Percentiles rank a stretch among this genome's conserved stretches.
These are phyloP conservation scores for Choloepus hoffmanni DNA, from an alignment of 2,113 vertebrate genomes.

Conservation along the genomic window DNA sequence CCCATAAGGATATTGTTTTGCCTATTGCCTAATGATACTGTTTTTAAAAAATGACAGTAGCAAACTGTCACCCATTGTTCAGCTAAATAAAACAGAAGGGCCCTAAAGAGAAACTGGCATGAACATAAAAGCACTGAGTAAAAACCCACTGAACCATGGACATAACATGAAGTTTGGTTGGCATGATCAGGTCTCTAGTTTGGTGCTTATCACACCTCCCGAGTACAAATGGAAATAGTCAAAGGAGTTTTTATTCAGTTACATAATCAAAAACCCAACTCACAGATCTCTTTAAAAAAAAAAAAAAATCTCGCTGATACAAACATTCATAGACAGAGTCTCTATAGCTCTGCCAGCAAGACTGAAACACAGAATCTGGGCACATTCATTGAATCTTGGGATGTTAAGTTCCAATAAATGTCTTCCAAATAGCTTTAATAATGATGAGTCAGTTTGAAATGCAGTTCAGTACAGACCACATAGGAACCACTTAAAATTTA, in stretches of 20 bases:
- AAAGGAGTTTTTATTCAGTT: background rate
- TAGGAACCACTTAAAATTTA: background rate
- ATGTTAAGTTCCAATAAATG: background rate
- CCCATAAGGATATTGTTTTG: background rate
- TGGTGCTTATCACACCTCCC: background rate
- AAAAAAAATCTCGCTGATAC: background rate
- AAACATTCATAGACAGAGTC: background rate
- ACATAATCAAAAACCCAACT: conserved; percentile 20
- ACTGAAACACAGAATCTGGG: background rate
- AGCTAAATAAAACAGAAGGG: background rate
- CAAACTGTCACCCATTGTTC: background rate
- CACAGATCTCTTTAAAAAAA: background rate
- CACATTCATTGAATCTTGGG: background rate
- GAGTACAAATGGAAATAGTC: background rate
- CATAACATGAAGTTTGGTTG: background rate
- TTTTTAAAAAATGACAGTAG: background rate
- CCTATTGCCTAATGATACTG: background rate
- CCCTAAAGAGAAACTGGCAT: background rate
- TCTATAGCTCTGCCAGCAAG: background rate
- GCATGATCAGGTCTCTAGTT: background rate
- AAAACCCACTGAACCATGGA: background rate
- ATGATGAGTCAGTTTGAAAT: conserved; percentile 36
- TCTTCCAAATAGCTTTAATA: conserved; percentile 11
- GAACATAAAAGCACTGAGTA: background rate
- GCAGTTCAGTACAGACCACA: background rate